These are phyloP conservation scores for Chloroclysta siterata DNA, from an alignment of 2,888 invertebrate species.

Conservation along the genomic window DNA sequence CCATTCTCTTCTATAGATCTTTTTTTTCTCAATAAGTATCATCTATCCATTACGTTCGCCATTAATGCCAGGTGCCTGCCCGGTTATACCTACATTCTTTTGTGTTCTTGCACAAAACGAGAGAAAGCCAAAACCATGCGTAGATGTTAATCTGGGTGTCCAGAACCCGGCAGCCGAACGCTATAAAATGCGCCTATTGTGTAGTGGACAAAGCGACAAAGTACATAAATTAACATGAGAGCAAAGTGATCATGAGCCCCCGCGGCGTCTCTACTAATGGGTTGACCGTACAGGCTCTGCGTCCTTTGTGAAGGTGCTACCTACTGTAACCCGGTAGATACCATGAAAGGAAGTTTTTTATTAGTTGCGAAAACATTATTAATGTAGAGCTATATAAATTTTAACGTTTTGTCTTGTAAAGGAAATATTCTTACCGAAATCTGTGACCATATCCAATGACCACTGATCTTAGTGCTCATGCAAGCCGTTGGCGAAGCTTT, in stretches of 20 bases:
- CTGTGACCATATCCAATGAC: background rate
- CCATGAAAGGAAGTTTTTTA: constrained; percentile 49
- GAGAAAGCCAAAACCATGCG: constrained; percentile 77
- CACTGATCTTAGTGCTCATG: no score
- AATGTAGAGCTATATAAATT: constrained; percentile 36
- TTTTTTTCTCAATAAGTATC: constrained; percentile 46
- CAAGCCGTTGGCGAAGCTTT: no score
- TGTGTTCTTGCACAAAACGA: constrained; percentile 81
- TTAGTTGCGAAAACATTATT: constrained; percentile 34
- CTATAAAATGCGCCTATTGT: constrained; percentile 78
- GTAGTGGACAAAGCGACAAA: constrained; percentile 76
- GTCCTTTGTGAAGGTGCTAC: constrained; percentile 41
- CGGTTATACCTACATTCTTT: constrained; percentile 58
- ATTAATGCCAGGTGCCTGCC: constrained; percentile 79
- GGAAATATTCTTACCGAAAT: background rate
- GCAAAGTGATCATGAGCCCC: constrained; percentile 83
- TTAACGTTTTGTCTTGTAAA: constrained; percentile 11
- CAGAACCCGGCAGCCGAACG: constrained; percentile 80
- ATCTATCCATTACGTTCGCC: constrained; percentile 62
- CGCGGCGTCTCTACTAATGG: constrained; percentile 76
- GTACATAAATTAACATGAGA: constrained; percentile 83
- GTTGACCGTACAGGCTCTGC: constrained; percentile 66
- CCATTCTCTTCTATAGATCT: constrained; percentile 9
- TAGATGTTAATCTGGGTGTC: constrained; percentile 84
- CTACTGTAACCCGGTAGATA: constrained; percentile 38